Evolutionary conservation across 2,797 vertebrate genomes (phyloP), one percentile per base, ranked within the genome.

Genomic region (Aldrovandia affinis): DNA sequence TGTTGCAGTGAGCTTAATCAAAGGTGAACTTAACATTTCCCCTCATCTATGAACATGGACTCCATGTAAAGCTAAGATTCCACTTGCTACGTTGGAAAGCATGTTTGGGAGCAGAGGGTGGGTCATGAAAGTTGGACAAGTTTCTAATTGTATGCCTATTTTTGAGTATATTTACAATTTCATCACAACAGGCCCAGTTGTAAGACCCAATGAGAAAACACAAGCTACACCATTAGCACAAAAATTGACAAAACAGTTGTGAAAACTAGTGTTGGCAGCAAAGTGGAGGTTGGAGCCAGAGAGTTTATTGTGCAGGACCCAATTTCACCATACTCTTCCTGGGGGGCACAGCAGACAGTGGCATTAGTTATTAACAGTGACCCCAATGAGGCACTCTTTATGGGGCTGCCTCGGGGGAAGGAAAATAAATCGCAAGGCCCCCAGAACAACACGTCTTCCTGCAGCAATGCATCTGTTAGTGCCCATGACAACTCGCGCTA

Each of bases 331-430:
- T 86, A 91, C 83, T 83, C 88, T 78, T 90, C 93, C 91, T 85
- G 59, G 86, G 55, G 92, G 93, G 89, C 89, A 91, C 87, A 87
- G 91, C 95, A 95, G 94, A 94, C 88, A 92, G 93, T 92, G 92
- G 87, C 92, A 95, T 95, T 93, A 94, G 90, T 93, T 95, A 95
- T 96, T 95, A 92, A 94, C 92, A 88, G 89, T 91, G 93, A 94
- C 93, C 92, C 91, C 83, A 81, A 86, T 84, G 85, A 87, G 84
- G 90, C 89, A 84, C 85, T 18, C 80, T 81, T 81, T 91, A 87
- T 6, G 82, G 52, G 92, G 89, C 18, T 39, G 86, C 89, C 94
- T 92, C 80, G 20, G 15, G 90, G 94, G 89, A 3, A 86, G 87
- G 89, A 92, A 93, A 90, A 91, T 86, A 68, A 33, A 44, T 81